Evolutionary conservation across 2,113 vertebrate genomes (phyloP).

Genomic region (Poeciliopsis retropinna): DNA sequence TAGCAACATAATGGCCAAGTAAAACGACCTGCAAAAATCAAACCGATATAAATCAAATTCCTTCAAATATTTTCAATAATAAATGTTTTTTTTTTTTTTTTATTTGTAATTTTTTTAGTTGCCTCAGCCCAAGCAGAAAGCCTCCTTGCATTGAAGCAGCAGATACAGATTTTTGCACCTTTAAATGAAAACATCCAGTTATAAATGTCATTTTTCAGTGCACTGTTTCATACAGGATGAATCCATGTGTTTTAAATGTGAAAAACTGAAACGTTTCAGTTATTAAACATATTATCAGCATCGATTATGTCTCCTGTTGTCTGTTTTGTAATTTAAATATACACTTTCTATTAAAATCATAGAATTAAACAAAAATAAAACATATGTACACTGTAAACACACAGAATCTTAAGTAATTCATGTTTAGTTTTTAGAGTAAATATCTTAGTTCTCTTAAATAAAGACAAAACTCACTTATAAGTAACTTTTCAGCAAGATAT

Average conservation of each 20-base stretch:
- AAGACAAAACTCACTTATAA: too few species aligned
- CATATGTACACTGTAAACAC: background rate
- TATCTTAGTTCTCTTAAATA: too few species aligned
- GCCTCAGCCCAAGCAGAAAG: constrained; percentile 33
- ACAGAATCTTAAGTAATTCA: too few species aligned
- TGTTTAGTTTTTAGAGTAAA: too few species aligned
- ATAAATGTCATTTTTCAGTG: background rate
- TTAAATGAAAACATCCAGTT: background rate
- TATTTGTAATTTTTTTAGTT: background rate
- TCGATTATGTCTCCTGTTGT: constrained; percentile 36
- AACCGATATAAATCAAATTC: background rate
- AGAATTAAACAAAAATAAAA: background rate
- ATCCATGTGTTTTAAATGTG: constrained; percentile 23
- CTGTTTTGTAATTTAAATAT: background rate
- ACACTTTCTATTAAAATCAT: background rate
- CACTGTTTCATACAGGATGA: constrained; percentile 50
- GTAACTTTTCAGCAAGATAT: too few species aligned
- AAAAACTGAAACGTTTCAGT: constrained; percentile 29
- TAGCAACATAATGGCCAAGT: background rate
- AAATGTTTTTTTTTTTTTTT: background rate
- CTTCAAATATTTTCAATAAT: background rate
- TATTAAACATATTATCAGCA: constrained; percentile 66
- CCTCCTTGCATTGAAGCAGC: constrained; percentile 59
- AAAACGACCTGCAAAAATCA: background rate
- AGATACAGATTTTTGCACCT: constrained; percentile 3